Evolutionary conservation across 2,797 vertebrate genomes (phyloP), one percentile per base, ranked within the genome.

Genomic region (Monodelphis domestica): DNA sequence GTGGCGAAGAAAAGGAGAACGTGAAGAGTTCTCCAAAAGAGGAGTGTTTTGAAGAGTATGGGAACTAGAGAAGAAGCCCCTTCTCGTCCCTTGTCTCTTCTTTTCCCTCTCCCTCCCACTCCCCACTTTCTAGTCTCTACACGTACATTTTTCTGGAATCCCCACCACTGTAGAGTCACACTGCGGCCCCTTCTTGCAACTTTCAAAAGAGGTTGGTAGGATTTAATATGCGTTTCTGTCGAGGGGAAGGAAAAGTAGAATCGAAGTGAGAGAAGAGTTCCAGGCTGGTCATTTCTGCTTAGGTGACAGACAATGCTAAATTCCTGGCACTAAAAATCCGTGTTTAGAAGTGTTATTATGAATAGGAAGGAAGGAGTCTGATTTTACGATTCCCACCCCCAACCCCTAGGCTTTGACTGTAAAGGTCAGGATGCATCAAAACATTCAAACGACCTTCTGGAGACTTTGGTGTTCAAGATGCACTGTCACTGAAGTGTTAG

Each of bases 381-480:
- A 33, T 53, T 88, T 52, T 88, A 53, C n/a, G 15, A 17, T 24
- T 14, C 24, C 9, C 38, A 0, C 38, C 70, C 7, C 38, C 53
- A 53, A 5, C 5, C 15, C 24, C 84, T 38, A 29, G 84, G 51
- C 33, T 84, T 52, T 55, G 50, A 78, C 91, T 28, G 45, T 53
- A 7, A 53, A 5, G 33, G 89, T 87, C 24, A 78, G 11, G 55
- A 57, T 24, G 38, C 24, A 0, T 38, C 56, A 94, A 91, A 95
- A 33, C 45, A 29, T 78, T 54, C 5, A 50, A 54, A 84, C 6
- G 50, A 59, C 33, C 0, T 1, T 2, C 51, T 6, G 91, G 54
- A 93, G 57, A 89, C 45, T 52, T 24, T 78, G 53, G 87, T 95
- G 38, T 53, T 88, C 89, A 10, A 94, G 26, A 52, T 50, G 28